phyloP scores from a whole-genome alignment of 2,113 vertebrate genomes.

The Antidorcas marsupialis region DNA sequence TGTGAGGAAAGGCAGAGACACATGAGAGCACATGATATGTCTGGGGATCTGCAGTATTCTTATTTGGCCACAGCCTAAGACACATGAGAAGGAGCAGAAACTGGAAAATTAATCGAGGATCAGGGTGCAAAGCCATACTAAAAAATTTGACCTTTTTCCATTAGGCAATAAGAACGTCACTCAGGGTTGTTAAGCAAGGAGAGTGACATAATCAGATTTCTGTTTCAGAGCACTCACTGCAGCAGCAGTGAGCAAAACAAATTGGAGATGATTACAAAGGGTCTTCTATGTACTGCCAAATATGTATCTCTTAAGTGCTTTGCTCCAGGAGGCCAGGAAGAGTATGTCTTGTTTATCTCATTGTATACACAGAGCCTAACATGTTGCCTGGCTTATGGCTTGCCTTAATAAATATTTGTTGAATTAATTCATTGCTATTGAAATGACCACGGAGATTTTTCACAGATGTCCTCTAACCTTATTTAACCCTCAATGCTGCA shows the following conservation, averaged over 20 bases:
- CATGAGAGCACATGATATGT: not conserved
- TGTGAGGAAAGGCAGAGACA: not conserved
- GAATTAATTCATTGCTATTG: not conserved
- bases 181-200: slow-evolving; percentile 24
- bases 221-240: not conserved
- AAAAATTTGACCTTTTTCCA: not conserved
- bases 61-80: not conserved
- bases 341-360: not conserved
- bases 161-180: not conserved
- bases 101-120: not conserved
- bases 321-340: not conserved
- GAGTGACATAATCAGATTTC: slow-evolving; percentile 17
- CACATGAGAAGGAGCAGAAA: not conserved
- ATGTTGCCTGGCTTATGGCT: not conserved
- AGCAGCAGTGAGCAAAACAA: slow-evolving; percentile 41
- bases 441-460: not conserved
- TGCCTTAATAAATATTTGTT: not conserved
- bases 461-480: not conserved
- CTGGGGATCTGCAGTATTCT: not conserved
- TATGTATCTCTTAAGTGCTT: not conserved
- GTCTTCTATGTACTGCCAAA: slow-evolving; percentile 1
- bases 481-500: not conserved
- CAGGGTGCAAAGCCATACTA: not conserved
- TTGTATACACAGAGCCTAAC: not conserved
- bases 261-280: slow-evolving; percentile 9